phyloP scores from a whole-genome alignment of 2,797 vertebrate species.

The Echiichthys vipera region DNA sequence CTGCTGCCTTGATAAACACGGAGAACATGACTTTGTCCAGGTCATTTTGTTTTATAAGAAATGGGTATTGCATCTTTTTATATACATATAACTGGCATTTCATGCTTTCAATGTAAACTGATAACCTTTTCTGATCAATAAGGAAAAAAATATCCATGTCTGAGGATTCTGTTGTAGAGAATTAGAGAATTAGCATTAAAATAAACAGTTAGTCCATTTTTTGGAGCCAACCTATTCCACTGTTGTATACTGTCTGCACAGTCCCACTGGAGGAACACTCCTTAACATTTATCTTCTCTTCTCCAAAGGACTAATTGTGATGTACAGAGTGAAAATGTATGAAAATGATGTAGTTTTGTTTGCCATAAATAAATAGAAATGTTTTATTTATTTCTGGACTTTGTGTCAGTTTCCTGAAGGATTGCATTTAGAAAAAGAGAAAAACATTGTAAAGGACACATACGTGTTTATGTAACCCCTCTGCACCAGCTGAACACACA shows the following conservation, averaged over 20 bases:
- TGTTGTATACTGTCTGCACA: conserved; percentile 2
- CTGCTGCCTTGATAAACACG: too few relatives aligned
- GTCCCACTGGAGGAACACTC: neutral
- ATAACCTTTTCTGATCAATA: conserved; percentile 6
- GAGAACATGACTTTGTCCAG: too few relatives aligned
- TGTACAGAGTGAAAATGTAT: conserved; percentile 40
- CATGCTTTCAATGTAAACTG: neutral
- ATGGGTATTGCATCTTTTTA: too few relatives aligned
- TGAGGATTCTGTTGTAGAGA: conserved; percentile 5
- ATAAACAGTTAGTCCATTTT: conserved; percentile 2
- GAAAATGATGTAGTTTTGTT: conserved; percentile 35
- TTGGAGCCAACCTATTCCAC: neutral
- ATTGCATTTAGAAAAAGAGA: neutral
- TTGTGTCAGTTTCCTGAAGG: neutral
- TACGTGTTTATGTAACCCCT: conserved; percentile 2
- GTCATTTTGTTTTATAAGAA: too few relatives aligned
- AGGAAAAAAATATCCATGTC: conserved; percentile 6
- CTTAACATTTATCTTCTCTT: conserved; percentile 9
- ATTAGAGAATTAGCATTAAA: conserved; percentile 11
- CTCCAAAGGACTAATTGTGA: conserved; percentile 3
- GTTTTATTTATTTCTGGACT: neutral
- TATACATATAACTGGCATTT: neutral
- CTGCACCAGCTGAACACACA: conserved; percentile 27
- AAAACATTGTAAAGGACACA: conserved; percentile 8
- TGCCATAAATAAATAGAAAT: conserved; percentile 26